Base-by-base conservation (phyloP, 2,113 vertebrate species). In the Acinonyx jubatus region DNA sequence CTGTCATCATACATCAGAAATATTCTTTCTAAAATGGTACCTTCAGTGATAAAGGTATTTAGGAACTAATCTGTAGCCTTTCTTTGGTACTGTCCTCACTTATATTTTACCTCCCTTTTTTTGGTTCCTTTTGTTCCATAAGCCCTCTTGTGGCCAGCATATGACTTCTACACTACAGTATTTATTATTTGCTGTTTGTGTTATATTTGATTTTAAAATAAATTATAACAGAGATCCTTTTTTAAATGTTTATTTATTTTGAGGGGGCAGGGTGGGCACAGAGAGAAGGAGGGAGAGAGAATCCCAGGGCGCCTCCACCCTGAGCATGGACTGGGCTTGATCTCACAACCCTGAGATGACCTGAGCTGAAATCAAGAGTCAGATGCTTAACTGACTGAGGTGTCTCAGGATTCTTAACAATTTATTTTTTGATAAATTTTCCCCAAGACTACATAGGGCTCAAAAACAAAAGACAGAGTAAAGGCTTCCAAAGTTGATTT, bases 1-100 rank as follows among this genome's bases (percentile, higher is more conserved):
- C 96, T 95, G 96, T 89, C 97, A 97, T 85, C 90, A 97, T 96
- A 97, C 91, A 98, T 98, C 93, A 98, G 94, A 98, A 98, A 84
- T 84, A 89, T 86, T n/a, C 41, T 82, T 87, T 87, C 57, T 95
- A 74, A 89, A 97, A 93, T 89, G 83, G 86, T 82, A 23, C 31
- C 45, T 95, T 89, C 25, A 45, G 80, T 76, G 9, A n/a, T 33
- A 91, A 65, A 83, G 16, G 13, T 52, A n/a, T 83, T 92, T 76
- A 71, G 57, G 57, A 95, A 63, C 12, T 45, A 50, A 87, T 41
- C 9, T 86, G 31, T 38, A 38, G 19, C 48, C 25, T 95, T 83
- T 83, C 27, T 52, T 81, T 74, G 11, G 6, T 57, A 65, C 15
- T 68, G 12, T 50, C 81, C 31, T 76, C 66, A 29, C 57, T 88